Evolutionary conservation across 2,888 invertebrate species (phyloP).

Genomic region (Aethes cnicana): DNA sequence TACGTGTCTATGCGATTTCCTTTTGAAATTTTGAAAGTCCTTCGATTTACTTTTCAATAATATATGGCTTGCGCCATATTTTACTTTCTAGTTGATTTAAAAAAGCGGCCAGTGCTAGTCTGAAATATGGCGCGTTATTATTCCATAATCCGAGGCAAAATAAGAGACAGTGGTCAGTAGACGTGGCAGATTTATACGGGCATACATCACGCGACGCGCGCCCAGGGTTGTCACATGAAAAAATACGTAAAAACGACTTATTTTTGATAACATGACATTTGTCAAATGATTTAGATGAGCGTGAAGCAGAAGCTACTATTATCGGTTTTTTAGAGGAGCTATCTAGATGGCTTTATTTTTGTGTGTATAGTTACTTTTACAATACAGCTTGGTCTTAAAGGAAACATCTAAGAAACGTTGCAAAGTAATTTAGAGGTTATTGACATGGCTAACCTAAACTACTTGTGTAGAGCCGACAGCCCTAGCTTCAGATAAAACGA

Average conservation of each 20-base stretch:
- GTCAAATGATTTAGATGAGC: too few species aligned
- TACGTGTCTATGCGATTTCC: too few species aligned
- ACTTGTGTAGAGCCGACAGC: constrained; percentile 1
- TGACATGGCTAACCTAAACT: background rate
- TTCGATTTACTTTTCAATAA: background rate
- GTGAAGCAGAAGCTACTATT: too few species aligned
- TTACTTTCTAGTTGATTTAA: background rate
- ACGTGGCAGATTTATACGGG: constrained; percentile 66
- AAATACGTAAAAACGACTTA: too few species aligned
- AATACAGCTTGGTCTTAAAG: too few species aligned
- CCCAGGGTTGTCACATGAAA: constrained; percentile 46
- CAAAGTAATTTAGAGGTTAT: too few species aligned
- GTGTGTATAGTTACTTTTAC: too few species aligned
- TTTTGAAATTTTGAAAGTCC: background rate
- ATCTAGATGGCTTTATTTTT: too few species aligned
- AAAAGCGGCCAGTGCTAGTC: constrained; percentile 5
- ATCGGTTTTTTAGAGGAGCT: too few species aligned
- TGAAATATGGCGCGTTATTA: constrained; percentile 26
- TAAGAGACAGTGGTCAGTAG: constrained; percentile 43
- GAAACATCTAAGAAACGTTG: too few species aligned
- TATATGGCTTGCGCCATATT: background rate
- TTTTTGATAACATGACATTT: too few species aligned
- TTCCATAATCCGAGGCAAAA: constrained; percentile 26
- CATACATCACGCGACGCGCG: constrained; percentile 66
- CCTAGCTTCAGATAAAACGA: constrained; percentile 7